phyloP scores from a whole-genome alignment of 2,113 vertebrate genomes.

The Thymallus thymallus region DNA sequence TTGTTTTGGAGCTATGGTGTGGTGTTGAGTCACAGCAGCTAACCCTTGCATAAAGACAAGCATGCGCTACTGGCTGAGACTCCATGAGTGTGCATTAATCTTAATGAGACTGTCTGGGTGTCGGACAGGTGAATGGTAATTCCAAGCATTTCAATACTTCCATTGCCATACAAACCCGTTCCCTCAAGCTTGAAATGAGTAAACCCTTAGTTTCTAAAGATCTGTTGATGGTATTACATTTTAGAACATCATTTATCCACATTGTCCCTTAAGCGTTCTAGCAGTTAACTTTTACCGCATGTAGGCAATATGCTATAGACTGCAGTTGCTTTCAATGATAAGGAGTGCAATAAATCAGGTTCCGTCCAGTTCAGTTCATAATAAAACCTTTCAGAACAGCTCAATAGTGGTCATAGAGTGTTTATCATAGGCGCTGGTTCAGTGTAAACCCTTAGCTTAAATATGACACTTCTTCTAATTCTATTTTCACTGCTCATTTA shows the following conservation, averaged over 20 bases:
- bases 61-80: not conserved
- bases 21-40: not conserved
- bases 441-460: not conserved
- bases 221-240: too few species aligned
- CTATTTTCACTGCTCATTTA: not conserved
- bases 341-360: conserved; percentile 12
- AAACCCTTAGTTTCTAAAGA: not conserved
- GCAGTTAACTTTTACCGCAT: not conserved
- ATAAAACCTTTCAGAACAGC: conserved; percentile 38
- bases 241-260: too few species aligned
- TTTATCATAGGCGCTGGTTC: too few species aligned
- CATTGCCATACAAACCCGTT: not conserved
- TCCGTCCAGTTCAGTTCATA: conserved; percentile 44
- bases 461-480: not conserved
- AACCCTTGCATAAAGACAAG: not conserved
- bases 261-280: not conserved
- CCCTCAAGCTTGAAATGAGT: not conserved
- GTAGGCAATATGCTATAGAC: not conserved
- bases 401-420: conserved; percentile 32
- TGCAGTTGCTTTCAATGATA: conserved; percentile 36
- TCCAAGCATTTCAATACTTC: not conserved
- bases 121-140: not conserved
- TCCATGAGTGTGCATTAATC: conserved; percentile 1
- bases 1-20: not conserved
- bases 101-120: not conserved